phyloP scores from a whole-genome alignment of 1,140 invertebrate genomes.

The Heliconius nattereri region DNA sequence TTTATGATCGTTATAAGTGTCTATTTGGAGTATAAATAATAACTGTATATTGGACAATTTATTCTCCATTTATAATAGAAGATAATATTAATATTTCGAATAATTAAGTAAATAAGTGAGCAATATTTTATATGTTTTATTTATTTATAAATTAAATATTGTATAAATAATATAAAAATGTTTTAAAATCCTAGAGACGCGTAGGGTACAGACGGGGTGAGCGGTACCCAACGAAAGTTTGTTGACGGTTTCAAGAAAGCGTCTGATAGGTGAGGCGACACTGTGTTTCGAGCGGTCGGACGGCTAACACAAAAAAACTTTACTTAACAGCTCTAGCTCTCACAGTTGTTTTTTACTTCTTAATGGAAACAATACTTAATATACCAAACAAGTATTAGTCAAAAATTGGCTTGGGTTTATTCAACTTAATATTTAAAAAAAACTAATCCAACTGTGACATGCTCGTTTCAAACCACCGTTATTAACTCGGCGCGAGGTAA shows the following conservation, averaged over 20 bases:
- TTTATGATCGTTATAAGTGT: no score
- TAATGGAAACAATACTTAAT: slow-evolving; percentile 4
- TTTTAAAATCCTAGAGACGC: neutral
- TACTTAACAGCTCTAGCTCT: no score
- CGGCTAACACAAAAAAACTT: slow-evolving; percentile 52
- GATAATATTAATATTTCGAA: no score
- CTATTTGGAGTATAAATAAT: no score
- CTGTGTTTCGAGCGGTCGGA: slow-evolving; percentile 55
- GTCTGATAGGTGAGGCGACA: slow-evolving; percentile 55
- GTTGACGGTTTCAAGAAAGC: slow-evolving; percentile 58
- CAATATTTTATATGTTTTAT: no score
- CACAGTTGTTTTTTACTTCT: neutral
- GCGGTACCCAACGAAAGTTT: slow-evolving; percentile 59
- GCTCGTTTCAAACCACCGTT: slow-evolving; percentile 37
- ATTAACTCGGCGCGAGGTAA: slow-evolving; percentile 25
- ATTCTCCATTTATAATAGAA: no score
- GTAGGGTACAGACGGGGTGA: slow-evolving; percentile 46
- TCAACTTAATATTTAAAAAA: slow-evolving; percentile 33
- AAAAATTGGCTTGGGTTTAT: slow-evolving; percentile 29
- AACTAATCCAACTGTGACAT: slow-evolving; percentile 42
- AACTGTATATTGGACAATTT: no score
- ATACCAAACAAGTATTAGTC: slow-evolving; percentile 19
- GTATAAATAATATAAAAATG: neutral
- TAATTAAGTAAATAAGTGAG: neutral
- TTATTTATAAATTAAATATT: no score